Evolutionary conservation across 2,113 vertebrate species (phyloP).

Genomic region (Alouatta palliata): DNA sequence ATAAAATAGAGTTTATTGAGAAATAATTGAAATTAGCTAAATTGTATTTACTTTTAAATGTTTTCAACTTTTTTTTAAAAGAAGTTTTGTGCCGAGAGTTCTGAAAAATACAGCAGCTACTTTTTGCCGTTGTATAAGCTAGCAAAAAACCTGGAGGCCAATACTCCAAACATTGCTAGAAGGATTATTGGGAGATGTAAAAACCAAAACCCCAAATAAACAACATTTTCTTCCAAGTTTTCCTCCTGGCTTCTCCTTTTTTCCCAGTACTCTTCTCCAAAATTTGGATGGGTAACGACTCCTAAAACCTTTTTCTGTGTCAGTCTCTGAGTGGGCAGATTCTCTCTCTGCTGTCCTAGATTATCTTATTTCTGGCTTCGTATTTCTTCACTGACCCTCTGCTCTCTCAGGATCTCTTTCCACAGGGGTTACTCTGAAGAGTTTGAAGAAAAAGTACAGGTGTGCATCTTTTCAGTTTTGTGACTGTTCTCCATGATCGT

Average conservation of each 20-base stretch:
- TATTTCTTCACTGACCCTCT: background rate
- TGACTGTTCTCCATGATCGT: conserved; percentile 35
- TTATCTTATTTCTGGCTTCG: background rate
- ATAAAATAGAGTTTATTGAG: conserved; percentile 29
- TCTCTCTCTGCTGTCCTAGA: background rate
- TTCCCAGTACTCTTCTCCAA: background rate
- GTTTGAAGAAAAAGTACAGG: conserved; percentile 48
- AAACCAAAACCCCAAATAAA: background rate
- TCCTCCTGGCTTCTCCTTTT: background rate
- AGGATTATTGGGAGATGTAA: background rate
- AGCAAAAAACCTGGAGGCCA: background rate
- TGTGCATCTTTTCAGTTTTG: conserved; percentile 19
- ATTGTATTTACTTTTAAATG: conserved; percentile 6
- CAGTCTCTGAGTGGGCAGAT: too few relatives aligned
- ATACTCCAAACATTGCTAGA: background rate
- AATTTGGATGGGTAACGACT: background rate
- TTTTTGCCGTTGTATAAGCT: background rate
- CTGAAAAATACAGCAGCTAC: background rate
- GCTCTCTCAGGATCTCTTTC: background rate
- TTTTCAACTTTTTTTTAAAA: conserved; percentile 27
- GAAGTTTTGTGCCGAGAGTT: background rate
- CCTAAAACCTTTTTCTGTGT: background rate
- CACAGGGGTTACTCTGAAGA: background rate
- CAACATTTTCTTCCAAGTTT: background rate
- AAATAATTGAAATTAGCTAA: conserved; percentile 20